Base-by-base conservation (phyloP, 2,797 vertebrate species). In the Bradypodion ventrale region DNA sequence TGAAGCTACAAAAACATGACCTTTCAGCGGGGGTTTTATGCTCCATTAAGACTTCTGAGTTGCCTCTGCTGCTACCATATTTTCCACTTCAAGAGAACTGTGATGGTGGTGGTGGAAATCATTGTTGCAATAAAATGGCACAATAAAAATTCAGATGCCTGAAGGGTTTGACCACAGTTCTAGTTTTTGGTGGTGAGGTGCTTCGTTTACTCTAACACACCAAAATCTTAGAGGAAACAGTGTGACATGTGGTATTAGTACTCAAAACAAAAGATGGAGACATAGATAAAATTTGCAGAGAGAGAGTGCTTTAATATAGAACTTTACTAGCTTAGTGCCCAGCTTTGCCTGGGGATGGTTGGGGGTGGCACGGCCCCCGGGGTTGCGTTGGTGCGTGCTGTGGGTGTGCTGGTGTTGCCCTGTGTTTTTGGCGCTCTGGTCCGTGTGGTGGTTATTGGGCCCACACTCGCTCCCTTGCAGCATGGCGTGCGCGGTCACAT, bases 21-120 rank as follows among this genome's bases (percentile, higher is more conserved):
- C 90, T 93, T 90, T 89, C 23, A 37, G 52, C n/a, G n/a, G 35
- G 74, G 81, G 87, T 85, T 82, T 88, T 90, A 90, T 77, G 85
- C 75, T 78, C 86, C 88, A 90, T 90, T 89, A 85, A 78, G 78
- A 78, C 65, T 91, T 91, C 42, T 8, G 4, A 85, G 42, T 82
- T 65, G 68, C 3, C 63, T 89, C 92, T 89, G 75, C 82, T 89
- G 75, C 59, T 88, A 76, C 88, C 90, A 90, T 84, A 0, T 89
- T 88, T 88, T 87, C 89, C 62, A 87, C 90, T 90, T 90, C 91
- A 89, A 90, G 94, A 93, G 90, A 89, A 87, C 59, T 10, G 37
- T 29, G 68, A 40, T 16, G 49, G 60, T 70, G 19, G 44, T 75
- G 70, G 70, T 63, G 83, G 59, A 74, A 40, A 0, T 27, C 62